These are phyloP conservation scores for Ageneiosus marmoratus DNA, from an alignment of 2,113 vertebrate species.

Conservation along the genomic window DNA sequence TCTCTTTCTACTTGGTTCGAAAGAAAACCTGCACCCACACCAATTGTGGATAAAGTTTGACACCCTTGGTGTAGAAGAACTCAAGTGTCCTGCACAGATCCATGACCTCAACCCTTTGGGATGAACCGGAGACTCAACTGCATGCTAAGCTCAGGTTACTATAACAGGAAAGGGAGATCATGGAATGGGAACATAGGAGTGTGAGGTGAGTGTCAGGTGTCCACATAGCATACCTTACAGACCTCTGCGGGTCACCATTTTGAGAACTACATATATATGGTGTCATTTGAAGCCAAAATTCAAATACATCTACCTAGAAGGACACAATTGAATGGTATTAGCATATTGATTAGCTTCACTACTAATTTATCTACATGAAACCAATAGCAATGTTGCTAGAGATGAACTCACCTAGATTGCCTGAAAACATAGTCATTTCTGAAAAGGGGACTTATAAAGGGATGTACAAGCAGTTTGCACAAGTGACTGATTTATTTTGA, in stretches of 20 bases:
- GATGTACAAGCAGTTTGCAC: neutral
- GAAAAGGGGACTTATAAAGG: neutral
- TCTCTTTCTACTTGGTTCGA: too few species aligned
- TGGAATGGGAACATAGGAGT: neutral
- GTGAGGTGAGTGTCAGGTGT: neutral
- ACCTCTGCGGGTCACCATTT: neutral
- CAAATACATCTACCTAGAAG: neutral
- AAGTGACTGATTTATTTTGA: slow-evolving; percentile 46
- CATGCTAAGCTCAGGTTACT: neutral
- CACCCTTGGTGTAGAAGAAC: too few species aligned
- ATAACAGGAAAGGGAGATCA: neutral
- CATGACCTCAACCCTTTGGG: too few species aligned
- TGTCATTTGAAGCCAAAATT: neutral
- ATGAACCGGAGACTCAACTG: too few species aligned
- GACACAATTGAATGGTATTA: neutral
- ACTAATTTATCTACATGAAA: neutral
- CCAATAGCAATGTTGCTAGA: neutral
- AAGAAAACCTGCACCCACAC: too few species aligned
- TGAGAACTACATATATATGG: neutral
- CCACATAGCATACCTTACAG: neutral
- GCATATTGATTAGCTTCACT: neutral
- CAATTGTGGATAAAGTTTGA: too few species aligned
- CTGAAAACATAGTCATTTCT: neutral
- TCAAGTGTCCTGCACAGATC: too few species aligned
- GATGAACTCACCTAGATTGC: neutral